These are phyloP conservation scores for Temnothorax curvispinosus DNA, from an alignment of 1,140 invertebrate species.

Conservation along the genomic window DNA sequence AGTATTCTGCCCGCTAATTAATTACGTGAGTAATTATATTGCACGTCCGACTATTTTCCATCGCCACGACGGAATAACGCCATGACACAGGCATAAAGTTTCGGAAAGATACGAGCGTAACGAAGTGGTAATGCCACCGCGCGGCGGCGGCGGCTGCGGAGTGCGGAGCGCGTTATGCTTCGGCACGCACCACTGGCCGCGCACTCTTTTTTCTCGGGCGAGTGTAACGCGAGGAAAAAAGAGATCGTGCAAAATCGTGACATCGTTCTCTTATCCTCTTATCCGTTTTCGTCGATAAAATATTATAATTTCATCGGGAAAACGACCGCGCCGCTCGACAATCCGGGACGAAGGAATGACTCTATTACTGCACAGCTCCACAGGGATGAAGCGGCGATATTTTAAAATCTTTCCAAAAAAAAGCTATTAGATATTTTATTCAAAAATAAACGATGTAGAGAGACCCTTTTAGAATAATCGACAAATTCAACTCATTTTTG, in stretches of 20 bases:
- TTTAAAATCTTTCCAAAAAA: background rate
- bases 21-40: slow-evolving; percentile 45
- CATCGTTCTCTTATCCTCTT: slow-evolving; percentile 75
- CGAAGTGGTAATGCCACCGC: slow-evolving; percentile 80
- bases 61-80: slow-evolving; percentile 15
- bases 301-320: background rate
- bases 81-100: slow-evolving; percentile 66
- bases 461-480: too few species aligned
- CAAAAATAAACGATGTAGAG: background rate
- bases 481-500: background rate
- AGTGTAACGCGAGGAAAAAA: slow-evolving; percentile 68
- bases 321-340: background rate
- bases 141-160: slow-evolving; percentile 55
- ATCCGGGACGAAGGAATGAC: background rate
- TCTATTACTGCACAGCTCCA: background rate
- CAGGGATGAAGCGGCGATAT: background rate
- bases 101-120: slow-evolving; percentile 80
- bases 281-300: slow-evolving; percentile 39
- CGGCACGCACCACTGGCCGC: slow-evolving; percentile 81
- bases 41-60: slow-evolving; percentile 18
- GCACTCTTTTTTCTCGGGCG: slow-evolving; percentile 78
- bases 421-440: background rate
- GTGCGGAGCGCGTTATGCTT: slow-evolving; percentile 80
- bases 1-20: slow-evolving; percentile 45
- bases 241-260: slow-evolving; percentile 81